phyloP scores from a whole-genome alignment of 2,113 vertebrate genomes.

The Odocoileus virginianus region DNA sequence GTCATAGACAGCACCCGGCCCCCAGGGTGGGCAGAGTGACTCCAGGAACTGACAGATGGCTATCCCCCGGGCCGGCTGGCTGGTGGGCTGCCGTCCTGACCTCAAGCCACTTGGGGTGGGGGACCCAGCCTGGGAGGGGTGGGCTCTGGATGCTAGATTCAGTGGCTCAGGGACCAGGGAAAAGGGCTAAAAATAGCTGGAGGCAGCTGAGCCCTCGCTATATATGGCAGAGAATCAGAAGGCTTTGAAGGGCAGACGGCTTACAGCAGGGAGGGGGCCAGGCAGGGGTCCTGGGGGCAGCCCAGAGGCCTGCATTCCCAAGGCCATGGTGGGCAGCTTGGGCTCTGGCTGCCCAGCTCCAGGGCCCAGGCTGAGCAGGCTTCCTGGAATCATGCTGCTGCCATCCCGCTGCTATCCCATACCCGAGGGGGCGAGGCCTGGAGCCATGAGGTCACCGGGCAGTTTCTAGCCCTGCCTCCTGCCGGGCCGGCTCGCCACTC shows the following conservation, averaged over 20 bases:
- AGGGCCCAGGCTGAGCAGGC: background rate
- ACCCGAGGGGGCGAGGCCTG: background rate
- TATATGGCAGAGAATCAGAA: slow-evolving; percentile 85
- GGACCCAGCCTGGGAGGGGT: slow-evolving; percentile 83
- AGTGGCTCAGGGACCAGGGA: slow-evolving; percentile 79
- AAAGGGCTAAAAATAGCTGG: slow-evolving; percentile 87
- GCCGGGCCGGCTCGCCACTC: background rate
- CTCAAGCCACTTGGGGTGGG: slow-evolving; percentile 66
- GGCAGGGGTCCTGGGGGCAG: slow-evolving; percentile 74
- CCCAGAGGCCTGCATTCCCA: slow-evolving; percentile 17
- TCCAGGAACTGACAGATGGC: slow-evolving; percentile 63
- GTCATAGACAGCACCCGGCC: background rate
- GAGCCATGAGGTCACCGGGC: background rate
- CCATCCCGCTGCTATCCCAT: background rate
- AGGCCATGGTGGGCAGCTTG: background rate
- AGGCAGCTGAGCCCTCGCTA: slow-evolving; percentile 80
- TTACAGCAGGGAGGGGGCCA: slow-evolving; percentile 71
- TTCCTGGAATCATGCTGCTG: background rate
- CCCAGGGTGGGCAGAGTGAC: background rate
- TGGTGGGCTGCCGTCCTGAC: slow-evolving; percentile 36
- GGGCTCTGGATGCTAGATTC: slow-evolving; percentile 77
- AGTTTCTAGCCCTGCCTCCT: background rate
- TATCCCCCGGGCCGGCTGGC: slow-evolving; percentile 76
- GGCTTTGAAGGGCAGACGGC: slow-evolving; percentile 73
- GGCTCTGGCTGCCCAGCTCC: background rate